These are phyloP conservation scores for Harlomillsia oculata DNA, from an alignment of 1,140 invertebrate genomes.

Conservation along the genomic window DNA sequence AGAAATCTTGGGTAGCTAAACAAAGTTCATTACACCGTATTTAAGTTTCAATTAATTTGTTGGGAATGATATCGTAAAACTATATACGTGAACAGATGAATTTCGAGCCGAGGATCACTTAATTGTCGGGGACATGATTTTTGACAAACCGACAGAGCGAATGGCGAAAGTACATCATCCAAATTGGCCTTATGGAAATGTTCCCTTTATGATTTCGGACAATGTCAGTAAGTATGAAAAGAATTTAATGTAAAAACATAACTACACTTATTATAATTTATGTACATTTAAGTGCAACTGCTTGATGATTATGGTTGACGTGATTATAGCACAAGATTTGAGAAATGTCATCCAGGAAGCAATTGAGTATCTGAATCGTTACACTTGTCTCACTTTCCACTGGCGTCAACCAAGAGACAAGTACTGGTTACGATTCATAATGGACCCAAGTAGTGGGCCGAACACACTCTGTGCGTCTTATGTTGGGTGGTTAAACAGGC, in stretches of 20 bases:
- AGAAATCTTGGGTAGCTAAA: too few relatives aligned
- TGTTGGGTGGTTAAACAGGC: neutral
- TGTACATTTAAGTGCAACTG: too few relatives aligned
- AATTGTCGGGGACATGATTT: constrained; percentile 10
- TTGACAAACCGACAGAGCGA: neutral
- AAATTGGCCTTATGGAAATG: constrained; percentile 1
- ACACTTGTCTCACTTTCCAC: neutral
- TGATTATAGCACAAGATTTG: neutral
- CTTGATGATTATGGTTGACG: too few relatives aligned
- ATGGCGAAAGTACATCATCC: neutral
- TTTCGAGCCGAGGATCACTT: too few relatives aligned
- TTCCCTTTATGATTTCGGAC: neutral
- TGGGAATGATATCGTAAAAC: too few relatives aligned
- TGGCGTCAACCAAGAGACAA: neutral
- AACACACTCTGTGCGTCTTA: neutral
- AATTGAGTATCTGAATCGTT: neutral
- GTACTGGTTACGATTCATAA: constrained; percentile 4
- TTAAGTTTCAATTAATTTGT: too few relatives aligned
- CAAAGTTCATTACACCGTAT: too few relatives aligned
- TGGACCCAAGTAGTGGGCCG: neutral
- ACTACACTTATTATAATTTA: neutral
- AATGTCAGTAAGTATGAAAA: constrained; percentile 10
- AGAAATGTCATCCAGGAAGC: neutral
- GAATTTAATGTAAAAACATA: neutral
- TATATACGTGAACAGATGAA: too few relatives aligned